Percentiles rank a stretch among this genome's conserved stretches.
Evolutionary conservation across 2,797 vertebrate genomes (phyloP).

Genomic region (Catamblyrhynchus diadema): DNA sequence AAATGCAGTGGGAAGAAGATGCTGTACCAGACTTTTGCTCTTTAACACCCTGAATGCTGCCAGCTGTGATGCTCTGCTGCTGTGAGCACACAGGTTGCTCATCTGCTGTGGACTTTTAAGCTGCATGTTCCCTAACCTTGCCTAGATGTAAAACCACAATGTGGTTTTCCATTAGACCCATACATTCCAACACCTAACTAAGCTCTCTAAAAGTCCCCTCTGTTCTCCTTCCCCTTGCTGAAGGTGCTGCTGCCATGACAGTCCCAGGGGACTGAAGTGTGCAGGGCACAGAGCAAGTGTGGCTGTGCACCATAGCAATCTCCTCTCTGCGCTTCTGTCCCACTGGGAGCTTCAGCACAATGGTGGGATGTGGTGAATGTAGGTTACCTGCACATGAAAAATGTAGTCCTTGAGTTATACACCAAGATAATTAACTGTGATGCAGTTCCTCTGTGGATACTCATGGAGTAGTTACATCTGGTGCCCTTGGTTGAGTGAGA

Average conservation of each 20-base stretch:
- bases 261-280: background rate
- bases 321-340: background rate
- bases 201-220: background rate
- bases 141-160: background rate
- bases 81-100: background rate
- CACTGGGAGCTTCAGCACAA: rapidly evolving
- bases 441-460: background rate
- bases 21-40: background rate
- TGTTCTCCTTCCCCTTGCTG: background rate
- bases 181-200: background rate
- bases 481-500: background rate
- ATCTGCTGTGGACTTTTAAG: background rate
- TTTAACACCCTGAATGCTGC: background rate
- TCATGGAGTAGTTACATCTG: background rate
- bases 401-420: background rate
- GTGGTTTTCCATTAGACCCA: background rate
- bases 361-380: rapidly evolving
- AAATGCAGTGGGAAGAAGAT: background rate
- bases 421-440: background rate
- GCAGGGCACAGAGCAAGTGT: background rate
- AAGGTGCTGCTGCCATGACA: background rate
- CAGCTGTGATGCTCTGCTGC: background rate
- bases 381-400: background rate
- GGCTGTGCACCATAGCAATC: rapidly evolving
- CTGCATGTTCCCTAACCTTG: background rate